Evolutionary conservation across 2,113 vertebrate species (phyloP), one percentile per base, ranked within the genome.

Genomic region (Cololabis saira): DNA sequence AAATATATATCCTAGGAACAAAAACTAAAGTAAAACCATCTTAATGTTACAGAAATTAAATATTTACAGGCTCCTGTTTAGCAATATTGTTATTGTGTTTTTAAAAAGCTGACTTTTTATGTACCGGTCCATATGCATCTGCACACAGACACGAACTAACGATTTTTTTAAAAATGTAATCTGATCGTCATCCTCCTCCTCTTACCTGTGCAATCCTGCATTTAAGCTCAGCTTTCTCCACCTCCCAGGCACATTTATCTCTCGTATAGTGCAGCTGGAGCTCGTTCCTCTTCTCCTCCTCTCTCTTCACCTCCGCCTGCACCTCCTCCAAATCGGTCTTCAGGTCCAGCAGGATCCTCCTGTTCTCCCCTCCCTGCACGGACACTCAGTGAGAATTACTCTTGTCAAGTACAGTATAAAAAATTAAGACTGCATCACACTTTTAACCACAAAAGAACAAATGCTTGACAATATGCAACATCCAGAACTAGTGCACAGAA

Each of bases 181-280:
- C 22, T 55, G 17, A 51, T 50, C 2, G 10, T 24, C 37, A 16
- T 40, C 33, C 19, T 65, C 30, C 44, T 0, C 49, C 3, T 56
- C 43, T 48, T 69, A 94, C 93, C 92, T 94, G 91, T 12, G 79
- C 83, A 76, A 93, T 79, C 57, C 88, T 78, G 72, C 87, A 87
- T 56, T 93, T 90, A 49, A 94, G 86, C 49, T 94, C 88, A 40
- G 89, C 81, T 80, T 84, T 90, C 85, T 94, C 93, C 77, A 89
- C 71, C 19, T 95, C 89, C 93, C 93, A 93, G 16, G 89, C 87
- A 71, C 85, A 84, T 58, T 84, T 89, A 80, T 91, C 90, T 84
- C 80, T 87, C 24, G 86, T 93, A 81, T 91, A 93, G 77, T 90
- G 92, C 86, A 92, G 85, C 71, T 86, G 90, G 11, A 94, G 89